Evolutionary conservation across 2,113 vertebrate species (phyloP).

Genomic region (Phylloscopus whistleri): DNA sequence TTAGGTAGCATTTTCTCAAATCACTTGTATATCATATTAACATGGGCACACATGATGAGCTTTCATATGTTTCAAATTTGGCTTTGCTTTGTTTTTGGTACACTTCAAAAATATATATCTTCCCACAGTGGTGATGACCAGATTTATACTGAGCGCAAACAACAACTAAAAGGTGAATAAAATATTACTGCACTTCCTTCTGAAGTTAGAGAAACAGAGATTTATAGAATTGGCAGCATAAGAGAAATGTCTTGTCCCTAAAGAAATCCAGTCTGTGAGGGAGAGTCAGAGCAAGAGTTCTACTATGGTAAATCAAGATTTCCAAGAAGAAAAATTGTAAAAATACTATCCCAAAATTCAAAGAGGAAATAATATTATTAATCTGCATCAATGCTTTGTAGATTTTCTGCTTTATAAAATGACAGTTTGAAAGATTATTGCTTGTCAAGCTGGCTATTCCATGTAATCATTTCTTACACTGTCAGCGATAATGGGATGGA

Average conservation of each 20-base stretch:
- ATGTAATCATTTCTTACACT: not conserved
- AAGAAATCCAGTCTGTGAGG: not conserved
- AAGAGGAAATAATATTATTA: not conserved
- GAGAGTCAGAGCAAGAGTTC: not conserved
- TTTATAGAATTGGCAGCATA: not conserved
- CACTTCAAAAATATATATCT: not conserved
- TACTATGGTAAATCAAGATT: not conserved
- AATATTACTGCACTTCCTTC: not conserved
- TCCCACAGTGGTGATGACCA: not conserved
- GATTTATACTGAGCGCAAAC: not conserved
- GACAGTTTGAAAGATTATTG: not conserved
- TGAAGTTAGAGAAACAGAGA: not conserved
- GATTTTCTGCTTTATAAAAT: not conserved
- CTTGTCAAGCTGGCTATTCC: not conserved
- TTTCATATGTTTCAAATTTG: not conserved
- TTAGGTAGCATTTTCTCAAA: not conserved
- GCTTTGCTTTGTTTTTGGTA: not conserved
- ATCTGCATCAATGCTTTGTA: not conserved
- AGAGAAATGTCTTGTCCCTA: not conserved
- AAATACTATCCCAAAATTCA: not conserved
- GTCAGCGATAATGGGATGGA: not conserved
- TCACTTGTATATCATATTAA: not conserved
- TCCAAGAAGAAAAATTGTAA: not conserved
- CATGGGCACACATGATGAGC: not conserved
- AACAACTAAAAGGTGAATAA: not conserved